Conservation (phyloP, 2,113 vertebrate species). For the Cariama cristata region DNA sequence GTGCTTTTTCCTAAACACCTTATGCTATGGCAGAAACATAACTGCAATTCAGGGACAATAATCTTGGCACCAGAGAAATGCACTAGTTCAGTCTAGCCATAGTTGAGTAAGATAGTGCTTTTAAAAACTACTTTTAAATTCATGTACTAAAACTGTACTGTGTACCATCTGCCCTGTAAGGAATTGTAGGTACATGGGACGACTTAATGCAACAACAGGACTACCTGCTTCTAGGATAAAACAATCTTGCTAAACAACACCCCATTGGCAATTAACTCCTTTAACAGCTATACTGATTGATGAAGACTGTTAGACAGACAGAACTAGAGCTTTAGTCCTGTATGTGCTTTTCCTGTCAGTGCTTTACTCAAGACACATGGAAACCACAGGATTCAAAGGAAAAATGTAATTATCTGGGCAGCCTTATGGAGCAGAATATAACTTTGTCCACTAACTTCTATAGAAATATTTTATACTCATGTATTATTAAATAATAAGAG, state of each 20-base stretch:
- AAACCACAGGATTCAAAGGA: background rate
- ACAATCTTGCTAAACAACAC: background rate
- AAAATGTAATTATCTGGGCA: background rate
- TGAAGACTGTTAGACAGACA: background rate
- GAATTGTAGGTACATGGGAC: background rate
- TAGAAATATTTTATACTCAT: background rate
- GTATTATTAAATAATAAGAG: background rate
- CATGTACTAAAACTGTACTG: background rate
- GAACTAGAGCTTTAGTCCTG: background rate
- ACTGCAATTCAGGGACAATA: background rate
- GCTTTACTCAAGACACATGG: background rate
- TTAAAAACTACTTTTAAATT: background rate
- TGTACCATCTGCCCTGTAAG: background rate
- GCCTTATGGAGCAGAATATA: background rate
- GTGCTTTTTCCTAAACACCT: background rate
- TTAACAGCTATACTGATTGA: background rate
- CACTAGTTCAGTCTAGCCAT: background rate
- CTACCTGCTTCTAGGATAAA: background rate
- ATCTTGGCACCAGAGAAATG: background rate
- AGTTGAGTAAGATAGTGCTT: background rate
- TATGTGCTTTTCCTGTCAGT: background rate
- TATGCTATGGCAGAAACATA: background rate
- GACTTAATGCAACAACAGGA: background rate
- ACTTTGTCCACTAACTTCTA: background rate
- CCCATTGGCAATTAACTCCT: background rate